Conservation (phyloP, 35 echinoderm and acorn worm species). For the Patiria miniata region DNA sequence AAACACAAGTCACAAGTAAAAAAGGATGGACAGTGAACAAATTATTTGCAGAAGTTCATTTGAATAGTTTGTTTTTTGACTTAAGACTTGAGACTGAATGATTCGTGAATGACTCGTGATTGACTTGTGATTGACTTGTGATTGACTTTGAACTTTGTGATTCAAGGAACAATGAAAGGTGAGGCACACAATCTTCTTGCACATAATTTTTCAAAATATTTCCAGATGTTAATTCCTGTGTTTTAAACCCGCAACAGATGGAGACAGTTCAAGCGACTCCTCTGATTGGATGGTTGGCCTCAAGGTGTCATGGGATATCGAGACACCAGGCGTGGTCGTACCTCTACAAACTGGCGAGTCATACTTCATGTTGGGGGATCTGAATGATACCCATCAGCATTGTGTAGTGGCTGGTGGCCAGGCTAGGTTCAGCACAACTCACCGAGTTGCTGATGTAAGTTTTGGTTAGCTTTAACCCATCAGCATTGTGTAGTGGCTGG, state of each 20-base stretch:
- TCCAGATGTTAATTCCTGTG: too few relatives aligned
- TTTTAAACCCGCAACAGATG: neutral
- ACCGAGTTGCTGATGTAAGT: slow-evolving; percentile 67
- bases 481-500: slow-evolving; percentile 65
- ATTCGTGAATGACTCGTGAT: too few relatives aligned
- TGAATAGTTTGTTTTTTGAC: too few relatives aligned
- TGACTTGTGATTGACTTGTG: too few relatives aligned
- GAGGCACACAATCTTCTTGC: too few relatives aligned
- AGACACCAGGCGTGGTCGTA: slow-evolving; percentile 43
- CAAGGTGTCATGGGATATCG: slow-evolving; percentile 52
- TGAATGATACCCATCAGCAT: slow-evolving; percentile 75
- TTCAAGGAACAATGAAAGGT: too few relatives aligned
- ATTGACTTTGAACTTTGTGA: too few relatives aligned
- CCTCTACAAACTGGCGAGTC: slow-evolving; percentile 44
- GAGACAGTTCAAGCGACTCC: neutral
- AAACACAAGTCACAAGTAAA: too few relatives aligned
- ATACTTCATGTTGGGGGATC: slow-evolving; percentile 62
- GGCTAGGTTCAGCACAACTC: slow-evolving; percentile 61
- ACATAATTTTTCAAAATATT: too few relatives aligned
- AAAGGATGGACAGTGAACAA: too few relatives aligned
- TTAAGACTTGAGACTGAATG: too few relatives aligned
- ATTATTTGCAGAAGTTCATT: too few relatives aligned
- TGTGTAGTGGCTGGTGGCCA: slow-evolving; percentile 62
- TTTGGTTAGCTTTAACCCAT: slow-evolving; percentile 11
- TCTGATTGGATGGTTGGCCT: slow-evolving; percentile 53